Evolutionary conservation across 2,113 vertebrate genomes (phyloP).

Genomic region (Hemichromis elongatus): DNA sequence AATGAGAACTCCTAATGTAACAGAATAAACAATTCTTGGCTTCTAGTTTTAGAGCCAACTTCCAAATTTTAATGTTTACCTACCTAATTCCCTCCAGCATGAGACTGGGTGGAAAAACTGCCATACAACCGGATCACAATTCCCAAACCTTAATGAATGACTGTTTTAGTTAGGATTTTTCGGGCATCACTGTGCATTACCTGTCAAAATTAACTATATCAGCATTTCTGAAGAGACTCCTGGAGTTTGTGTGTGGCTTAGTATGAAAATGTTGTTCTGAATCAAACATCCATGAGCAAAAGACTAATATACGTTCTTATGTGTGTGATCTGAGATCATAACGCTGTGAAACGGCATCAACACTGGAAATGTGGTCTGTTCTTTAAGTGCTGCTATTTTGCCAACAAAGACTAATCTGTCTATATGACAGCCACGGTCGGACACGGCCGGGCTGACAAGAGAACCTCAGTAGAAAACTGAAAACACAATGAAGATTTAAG

Average conservation of each 20-base stretch:
- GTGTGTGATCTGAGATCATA: neutral
- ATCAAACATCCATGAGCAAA: neutral
- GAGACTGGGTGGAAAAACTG: neutral
- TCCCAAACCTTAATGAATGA: neutral
- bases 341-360: neutral
- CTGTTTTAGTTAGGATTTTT: neutral
- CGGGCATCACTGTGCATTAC: neutral
- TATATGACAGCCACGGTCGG: neutral
- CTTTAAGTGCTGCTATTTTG: neutral
- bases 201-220: neutral
- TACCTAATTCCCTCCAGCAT: neutral
- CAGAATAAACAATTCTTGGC: neutral
- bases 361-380: neutral
- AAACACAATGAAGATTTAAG: neutral
- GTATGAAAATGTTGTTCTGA: neutral
- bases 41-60: neutral
- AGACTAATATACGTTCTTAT: neutral
- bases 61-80: neutral
- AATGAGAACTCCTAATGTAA: neutral
- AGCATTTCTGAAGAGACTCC: neutral
- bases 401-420: neutral
- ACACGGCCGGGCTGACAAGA: neutral
- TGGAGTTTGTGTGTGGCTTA: neutral
- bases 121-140: neutral
- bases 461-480: neutral